A percentile compares a stretch with the other conserved stretches of the same genome.
phyloP scores from a whole-genome alignment of 2,113 vertebrate genomes.

The Mola mola region DNA sequence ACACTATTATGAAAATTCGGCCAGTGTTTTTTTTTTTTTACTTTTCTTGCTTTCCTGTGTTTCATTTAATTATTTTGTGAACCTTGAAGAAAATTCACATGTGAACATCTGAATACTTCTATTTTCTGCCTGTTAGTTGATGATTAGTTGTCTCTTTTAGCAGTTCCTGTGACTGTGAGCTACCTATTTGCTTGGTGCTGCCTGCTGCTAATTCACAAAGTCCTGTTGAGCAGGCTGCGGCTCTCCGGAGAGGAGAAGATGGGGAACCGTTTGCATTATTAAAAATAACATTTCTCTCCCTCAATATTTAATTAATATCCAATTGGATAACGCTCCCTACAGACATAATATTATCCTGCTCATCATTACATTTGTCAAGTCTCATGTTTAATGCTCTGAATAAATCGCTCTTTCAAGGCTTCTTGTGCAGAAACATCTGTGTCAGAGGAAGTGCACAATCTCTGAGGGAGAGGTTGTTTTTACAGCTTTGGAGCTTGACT shows the following conservation, averaged over 20 bases:
- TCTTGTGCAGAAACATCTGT: constrained; percentile 48
- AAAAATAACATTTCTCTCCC: constrained; percentile 75
- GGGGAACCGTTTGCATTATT: constrained; percentile 79
- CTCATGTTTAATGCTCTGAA: constrained; percentile 65
- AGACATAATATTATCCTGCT: constrained; percentile 81
- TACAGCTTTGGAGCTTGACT: constrained; percentile 42
- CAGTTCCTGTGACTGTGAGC: constrained; percentile 9
- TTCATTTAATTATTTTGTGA: too few species aligned
- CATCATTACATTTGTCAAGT: constrained; percentile 81
- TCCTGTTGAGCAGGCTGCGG: constrained; percentile 53
- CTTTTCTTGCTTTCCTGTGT: too few species aligned
- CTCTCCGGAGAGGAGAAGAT: constrained; percentile 71
- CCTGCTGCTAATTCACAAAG: constrained; percentile 39
- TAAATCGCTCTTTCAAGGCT: constrained; percentile 75
- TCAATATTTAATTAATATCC: constrained; percentile 84
- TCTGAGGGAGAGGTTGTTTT: constrained; percentile 58
- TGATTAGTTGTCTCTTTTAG: constrained; percentile 11
- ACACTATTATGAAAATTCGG: too few species aligned
- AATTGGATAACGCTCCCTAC: constrained; percentile 76
- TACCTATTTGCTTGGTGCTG: constrained; percentile 16
- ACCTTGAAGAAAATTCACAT: too few species aligned
- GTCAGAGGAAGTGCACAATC: constrained; percentile 56
- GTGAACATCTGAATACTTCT: too few species aligned
- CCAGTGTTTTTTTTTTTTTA: too few species aligned
- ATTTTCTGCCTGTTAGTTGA: too few species aligned